A percentile compares a stretch with the other conserved stretches of the same genome.
phyloP scores from a whole-genome alignment of 64 coral and sea anemone genomes.

The Pocillopora damicornis region DNA sequence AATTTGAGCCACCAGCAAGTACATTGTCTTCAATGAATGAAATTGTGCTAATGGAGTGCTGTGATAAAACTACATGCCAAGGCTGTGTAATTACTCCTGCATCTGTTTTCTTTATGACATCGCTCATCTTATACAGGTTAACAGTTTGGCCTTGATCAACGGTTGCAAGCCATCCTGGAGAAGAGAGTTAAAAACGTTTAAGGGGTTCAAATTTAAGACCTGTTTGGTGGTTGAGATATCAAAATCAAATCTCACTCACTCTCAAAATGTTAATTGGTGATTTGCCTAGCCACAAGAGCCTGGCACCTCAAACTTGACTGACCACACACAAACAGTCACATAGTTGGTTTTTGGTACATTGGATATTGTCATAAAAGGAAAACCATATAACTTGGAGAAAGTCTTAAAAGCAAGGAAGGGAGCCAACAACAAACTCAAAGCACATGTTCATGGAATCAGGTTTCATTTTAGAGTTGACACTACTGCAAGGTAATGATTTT shows the following conservation, averaged over 20 bases:
- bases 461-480: too few relatives aligned
- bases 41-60: constrained; percentile 40
- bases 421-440: too few relatives aligned
- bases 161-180: constrained; percentile 67
- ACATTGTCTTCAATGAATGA: constrained; percentile 78
- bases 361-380: too few relatives aligned
- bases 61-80: constrained; percentile 75
- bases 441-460: too few relatives aligned
- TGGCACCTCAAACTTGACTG: too few relatives aligned
- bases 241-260: background rate
- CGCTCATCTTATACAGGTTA: constrained; percentile 76
- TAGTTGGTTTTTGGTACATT: too few relatives aligned
- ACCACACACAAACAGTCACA: too few relatives aligned
- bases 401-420: too few relatives aligned
- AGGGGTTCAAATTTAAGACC: background rate
- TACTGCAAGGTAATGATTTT: too few relatives aligned
- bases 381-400: too few relatives aligned
- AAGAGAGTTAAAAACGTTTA: background rate
- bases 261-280: too few relatives aligned
- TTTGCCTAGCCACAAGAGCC: too few relatives aligned
- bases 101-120: constrained; percentile 58
- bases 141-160: constrained; percentile 80
- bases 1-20: constrained; percentile 64
- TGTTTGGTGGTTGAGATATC: background rate
- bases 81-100: constrained; percentile 72